Evolutionary conservation across 2,888 invertebrate species (phyloP), one percentile per base, ranked within the genome.

Genomic region (Iphiclides podalirius): DNA sequence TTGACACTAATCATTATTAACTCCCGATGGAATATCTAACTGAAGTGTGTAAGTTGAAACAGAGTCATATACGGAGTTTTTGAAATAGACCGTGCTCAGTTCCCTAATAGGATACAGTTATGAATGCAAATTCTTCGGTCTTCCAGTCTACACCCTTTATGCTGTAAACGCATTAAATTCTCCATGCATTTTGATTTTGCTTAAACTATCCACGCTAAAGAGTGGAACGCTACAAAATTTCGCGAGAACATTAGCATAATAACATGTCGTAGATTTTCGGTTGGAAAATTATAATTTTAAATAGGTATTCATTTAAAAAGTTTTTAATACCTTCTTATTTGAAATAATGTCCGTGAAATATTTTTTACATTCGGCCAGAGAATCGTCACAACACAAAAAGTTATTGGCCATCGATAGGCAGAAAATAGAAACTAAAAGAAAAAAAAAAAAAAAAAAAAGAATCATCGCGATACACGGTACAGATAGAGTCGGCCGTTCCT

Each of bases 41-140:
- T n/a, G n/a, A n/a, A n/a, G n/a, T n/a, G n/a, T n/a, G n/a, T n/a
- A n/a, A n/a, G n/a, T n/a, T n/a, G n/a, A n/a, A n/a, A n/a, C n/a
- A n/a, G n/a, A n/a, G n/a, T n/a, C n/a, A n/a, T n/a, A n/a, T n/a
- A n/a, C n/a, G n/a, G n/a, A n/a, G n/a, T n/a, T n/a, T n/a, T n/a
- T n/a, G n/a, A n/a, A n/a, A n/a, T n/a, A n/a, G n/a, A n/a, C n/a
- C n/a, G n/a, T n/a, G n/a, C n/a, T n/a, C n/a, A n/a, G n/a, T n/a
- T n/a, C n/a, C n/a, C n/a, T n/a, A n/a, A n/a, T n/a, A n/a, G n/a
- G n/a, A n/a, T n/a, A n/a, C n/a, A n/a, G n/a, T 44, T 23, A 34
- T 50, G 43, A 50, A 44, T 50, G 44, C 44, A 39, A 50, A 50
- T 50, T 39, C 43, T 40, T 38, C 11, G 26, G 15, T 36, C 35